Base-by-base conservation (phyloP, 2,797 vertebrate genomes). In the Manis pentadactyla region DNA sequence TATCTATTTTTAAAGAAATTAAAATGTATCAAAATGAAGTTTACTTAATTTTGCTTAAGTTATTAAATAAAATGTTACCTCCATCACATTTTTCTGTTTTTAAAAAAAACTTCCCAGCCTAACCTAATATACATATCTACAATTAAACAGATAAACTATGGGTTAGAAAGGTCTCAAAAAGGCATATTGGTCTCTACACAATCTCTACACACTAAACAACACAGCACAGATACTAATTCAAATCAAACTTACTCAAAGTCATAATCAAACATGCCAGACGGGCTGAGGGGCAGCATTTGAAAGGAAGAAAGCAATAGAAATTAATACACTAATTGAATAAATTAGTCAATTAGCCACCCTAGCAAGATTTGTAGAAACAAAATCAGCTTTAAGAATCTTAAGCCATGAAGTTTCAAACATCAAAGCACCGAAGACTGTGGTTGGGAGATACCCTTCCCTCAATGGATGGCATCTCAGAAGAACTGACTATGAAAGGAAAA, bases 191-290 rank as follows among this genome's bases (percentile, higher is more conserved):
- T 98, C 97, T 98, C 98, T 98, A 98, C 96, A 98, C 97, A 98
- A 97, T 98, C 97, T 98, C 98, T 98, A 98, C 96, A 98, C 97
- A 98, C 98, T 98, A 98, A 96, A 98, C 98, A 98, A 98, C 98
- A 99, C 98, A 98, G 99, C 98, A 99, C 98, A 98, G 99, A 98
- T 98, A 99, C 99, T 99, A 99, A 99, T 98, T 98, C 98, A 99
- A 99, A 99, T 99, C 98, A 98, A 99, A 99, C 99, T 99, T 99
- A 99, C 99, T 99, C 99, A 99, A 99, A 99, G 99, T 99, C 99
- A 99, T 99, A 99, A 99, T 99, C 99, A 99, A 99, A 99, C 99
- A 99, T 99, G 99, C 99, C 99, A 99, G 99, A 99, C 99, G 99
- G 99, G 99, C 99, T 99, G 99, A 98, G 98, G 98, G 98, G 98